These are phyloP conservation scores for Drymodes brunneopygia DNA, from an alignment of 2,113 vertebrate genomes.

Conservation along the genomic window DNA sequence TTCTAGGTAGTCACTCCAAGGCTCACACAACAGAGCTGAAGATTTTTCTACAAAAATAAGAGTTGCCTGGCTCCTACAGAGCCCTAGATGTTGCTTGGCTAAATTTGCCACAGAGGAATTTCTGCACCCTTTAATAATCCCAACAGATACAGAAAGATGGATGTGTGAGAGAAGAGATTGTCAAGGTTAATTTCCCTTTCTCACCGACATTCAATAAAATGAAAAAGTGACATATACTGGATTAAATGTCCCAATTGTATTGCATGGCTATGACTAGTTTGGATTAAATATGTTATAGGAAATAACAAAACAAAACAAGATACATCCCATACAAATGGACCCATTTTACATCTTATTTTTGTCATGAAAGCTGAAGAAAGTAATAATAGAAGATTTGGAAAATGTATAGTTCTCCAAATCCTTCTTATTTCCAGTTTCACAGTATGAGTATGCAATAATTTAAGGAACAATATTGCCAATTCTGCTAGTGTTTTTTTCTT, in stretches of 20 bases:
- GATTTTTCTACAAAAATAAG: not conserved
- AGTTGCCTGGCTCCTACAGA: not conserved
- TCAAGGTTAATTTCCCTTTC: not conserved
- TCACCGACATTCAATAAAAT: not conserved
- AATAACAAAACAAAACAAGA: not conserved
- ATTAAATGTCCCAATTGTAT: not conserved
- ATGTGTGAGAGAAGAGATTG: not conserved
- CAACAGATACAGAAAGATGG: not conserved
- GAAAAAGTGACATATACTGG: not conserved
- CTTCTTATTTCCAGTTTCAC: not conserved
- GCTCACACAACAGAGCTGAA: not conserved
- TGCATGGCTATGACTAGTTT: not conserved
- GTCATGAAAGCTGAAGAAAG: not conserved
- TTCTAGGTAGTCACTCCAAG: too few species aligned
- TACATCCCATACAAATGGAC: not conserved
- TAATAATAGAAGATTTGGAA: not conserved
- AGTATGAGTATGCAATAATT: not conserved
- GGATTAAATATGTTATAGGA: not conserved
- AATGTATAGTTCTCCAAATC: not conserved
- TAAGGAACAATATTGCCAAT: not conserved
- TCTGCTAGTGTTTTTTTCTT: not conserved
- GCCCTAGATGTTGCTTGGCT: not conserved
- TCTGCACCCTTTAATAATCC: not conserved
- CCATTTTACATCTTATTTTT: not conserved
- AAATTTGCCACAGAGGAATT: not conserved